phyloP scores from a whole-genome alignment of 2,888 invertebrate species.

The Mechanitis messenoides region DNA sequence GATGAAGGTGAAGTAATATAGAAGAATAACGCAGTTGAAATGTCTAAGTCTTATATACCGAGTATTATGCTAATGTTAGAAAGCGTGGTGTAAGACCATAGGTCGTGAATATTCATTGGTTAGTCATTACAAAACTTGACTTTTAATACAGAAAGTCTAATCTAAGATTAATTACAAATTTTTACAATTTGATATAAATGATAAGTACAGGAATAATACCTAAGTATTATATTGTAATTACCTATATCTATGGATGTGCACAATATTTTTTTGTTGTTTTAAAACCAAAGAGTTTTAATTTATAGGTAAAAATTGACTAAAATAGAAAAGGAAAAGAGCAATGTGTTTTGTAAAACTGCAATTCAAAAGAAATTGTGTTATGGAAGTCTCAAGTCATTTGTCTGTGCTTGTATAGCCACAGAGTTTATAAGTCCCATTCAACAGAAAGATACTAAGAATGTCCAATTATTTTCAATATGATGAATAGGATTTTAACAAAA shows the following conservation, averaged over 20 bases:
- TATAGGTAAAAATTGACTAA: not conserved
- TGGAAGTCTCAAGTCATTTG: not conserved
- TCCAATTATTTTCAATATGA: too few species aligned
- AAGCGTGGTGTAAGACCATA: not conserved
- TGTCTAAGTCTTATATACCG: not conserved
- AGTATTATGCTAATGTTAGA: not conserved
- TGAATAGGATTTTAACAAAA: too few species aligned
- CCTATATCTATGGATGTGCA: too few species aligned
- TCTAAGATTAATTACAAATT: not conserved
- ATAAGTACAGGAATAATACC: too few species aligned
- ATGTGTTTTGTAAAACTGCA: not conserved
- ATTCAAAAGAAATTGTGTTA: not conserved
- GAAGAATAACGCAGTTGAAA: not conserved
- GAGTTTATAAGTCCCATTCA: too few species aligned
- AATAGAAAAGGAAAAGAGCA: not conserved
- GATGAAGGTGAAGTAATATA: too few species aligned
- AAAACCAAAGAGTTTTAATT: too few species aligned
- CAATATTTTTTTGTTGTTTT: too few species aligned
- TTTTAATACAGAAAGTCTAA: not conserved
- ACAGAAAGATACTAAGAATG: too few species aligned
- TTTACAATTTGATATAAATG: too few species aligned
- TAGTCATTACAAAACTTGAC: slow-evolving; percentile 1
- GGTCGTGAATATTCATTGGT: slow-evolving; percentile 1
- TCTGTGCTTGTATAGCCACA: too few species aligned
- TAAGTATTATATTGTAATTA: too few species aligned